These are phyloP conservation scores for Solen grandis DNA, from an alignment of 1,140 invertebrate genomes.

Conservation along the genomic window DNA sequence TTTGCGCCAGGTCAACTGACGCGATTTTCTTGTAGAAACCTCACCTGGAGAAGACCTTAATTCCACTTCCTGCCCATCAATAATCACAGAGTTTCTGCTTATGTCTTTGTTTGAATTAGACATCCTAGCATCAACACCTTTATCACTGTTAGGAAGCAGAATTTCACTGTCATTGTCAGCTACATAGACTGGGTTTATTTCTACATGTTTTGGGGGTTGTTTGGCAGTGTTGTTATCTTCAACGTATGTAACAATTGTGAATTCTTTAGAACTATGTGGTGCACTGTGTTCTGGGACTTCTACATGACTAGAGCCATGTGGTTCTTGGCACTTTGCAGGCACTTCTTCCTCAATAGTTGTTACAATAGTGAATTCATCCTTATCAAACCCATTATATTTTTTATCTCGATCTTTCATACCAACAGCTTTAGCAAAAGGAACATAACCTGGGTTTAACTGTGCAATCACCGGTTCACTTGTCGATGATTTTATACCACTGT, in stretches of 20 bases:
- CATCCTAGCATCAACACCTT: background rate
- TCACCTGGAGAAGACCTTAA: constrained; percentile 17
- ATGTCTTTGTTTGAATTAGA: background rate
- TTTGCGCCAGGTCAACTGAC: constrained; percentile 30
- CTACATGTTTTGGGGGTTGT: background rate
- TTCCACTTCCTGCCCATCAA: constrained; percentile 47
- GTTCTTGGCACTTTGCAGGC: background rate
- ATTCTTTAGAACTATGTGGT: background rate
- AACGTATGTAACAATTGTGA: constrained; percentile 17
- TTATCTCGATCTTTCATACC: background rate
- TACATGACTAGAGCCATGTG: background rate
- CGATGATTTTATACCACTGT: background rate
- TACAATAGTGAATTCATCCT: background rate
- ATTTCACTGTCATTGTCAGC: background rate
- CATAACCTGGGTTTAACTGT: too few relatives aligned
- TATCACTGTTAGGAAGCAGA: background rate
- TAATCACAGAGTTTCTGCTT: background rate
- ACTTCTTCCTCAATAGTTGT: background rate
- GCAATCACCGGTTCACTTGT: background rate
- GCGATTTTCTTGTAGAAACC: background rate
- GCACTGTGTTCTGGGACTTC: background rate
- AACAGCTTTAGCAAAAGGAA: constrained; percentile 11
- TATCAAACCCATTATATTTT: background rate
- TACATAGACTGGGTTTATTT: constrained; percentile 50
- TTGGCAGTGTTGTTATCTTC: background rate